Evolutionary conservation across 1,140 invertebrate genomes (phyloP).

Genomic region (Araneus ventricosus): DNA sequence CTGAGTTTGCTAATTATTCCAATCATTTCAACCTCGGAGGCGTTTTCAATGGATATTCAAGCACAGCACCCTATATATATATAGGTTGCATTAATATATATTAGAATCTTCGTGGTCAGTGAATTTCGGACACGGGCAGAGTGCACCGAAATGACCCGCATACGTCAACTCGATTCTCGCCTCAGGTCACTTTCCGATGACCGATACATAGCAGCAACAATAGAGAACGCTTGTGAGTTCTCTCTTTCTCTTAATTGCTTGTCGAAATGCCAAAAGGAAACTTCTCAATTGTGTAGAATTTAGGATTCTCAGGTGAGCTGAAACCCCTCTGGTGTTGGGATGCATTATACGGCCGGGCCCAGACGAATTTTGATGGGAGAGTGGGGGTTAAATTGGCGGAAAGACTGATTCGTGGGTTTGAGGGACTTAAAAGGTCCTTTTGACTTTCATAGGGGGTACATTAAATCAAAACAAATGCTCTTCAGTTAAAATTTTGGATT

Average conservation of each 20-base stretch:
- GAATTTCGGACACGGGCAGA: background rate
- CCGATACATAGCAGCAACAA: background rate
- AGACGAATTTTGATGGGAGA: background rate
- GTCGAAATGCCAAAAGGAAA: constrained; percentile 19
- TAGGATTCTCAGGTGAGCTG: background rate
- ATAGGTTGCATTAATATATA: constrained; percentile 26
- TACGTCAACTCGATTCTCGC: background rate
- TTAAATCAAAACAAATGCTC: too few species aligned
- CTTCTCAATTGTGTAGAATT: background rate
- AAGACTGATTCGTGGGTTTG: background rate
- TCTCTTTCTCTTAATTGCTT: background rate
- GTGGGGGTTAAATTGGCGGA: background rate
- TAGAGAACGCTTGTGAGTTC: background rate
- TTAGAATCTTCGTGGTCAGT: constrained; percentile 39
- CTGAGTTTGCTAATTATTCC: constrained; percentile 29
- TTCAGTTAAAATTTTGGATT: too few species aligned
- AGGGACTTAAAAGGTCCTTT: too few species aligned
- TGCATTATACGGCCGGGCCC: background rate
- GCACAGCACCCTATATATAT: background rate
- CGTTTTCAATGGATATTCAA: constrained; percentile 36
- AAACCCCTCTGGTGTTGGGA: background rate
- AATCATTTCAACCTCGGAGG: constrained; percentile 35
- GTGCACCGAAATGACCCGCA: background rate
- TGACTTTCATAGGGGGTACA: too few species aligned
- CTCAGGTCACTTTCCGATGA: background rate